Evolutionary conservation across 2,888 invertebrate species (phyloP), one percentile per base, ranked within the genome.

Genomic region (Ferdinandea cuprea): DNA sequence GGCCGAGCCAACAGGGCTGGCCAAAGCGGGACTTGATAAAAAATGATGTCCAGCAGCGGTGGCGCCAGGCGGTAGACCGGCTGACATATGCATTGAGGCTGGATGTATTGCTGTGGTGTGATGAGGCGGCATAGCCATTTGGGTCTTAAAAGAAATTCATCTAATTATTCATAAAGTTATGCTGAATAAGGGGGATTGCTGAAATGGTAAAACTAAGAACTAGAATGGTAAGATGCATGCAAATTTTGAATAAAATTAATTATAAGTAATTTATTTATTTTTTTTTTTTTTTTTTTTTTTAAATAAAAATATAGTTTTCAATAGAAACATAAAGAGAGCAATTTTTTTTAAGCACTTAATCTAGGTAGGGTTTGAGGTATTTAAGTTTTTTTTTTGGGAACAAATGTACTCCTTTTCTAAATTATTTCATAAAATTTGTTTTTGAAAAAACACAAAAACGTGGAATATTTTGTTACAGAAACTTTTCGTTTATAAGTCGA

Each of bases 21-120:
- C 96, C 92, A 98, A 93, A 91, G 97, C 96, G 88, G 97, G 97
- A 91, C 97, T 97, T 89, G 97, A 96, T 92, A 97, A 93, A 92
- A 96, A 96, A 93, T 96, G 97, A 92, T 96, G 96, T 50, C 87
- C 87, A 77, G 87, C 85, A 88, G 96, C 87, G 85, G 84, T 89
- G 86, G 81, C 87, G 84, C 87, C 88, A 71, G 87, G 86, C 50
- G 85, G 86, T 85, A 88, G 40, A 72, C 85, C 87, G 80, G 89
- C 88, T 54, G 94, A 93, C 89, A 94, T 94, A 90, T 95, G 94
- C 91, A 95, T 93, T 88, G 94, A 93, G 88, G 94, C 94, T 91
- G 94, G 92, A 88, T 94, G 94, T 87, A 91, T 87, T 87, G 91
- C 88, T 85, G 90, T 89, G 86, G 92, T 88, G 87, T 90, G 90